Evolutionary conservation across 2,888 invertebrate genomes (phyloP), one percentile per base, ranked within the genome.

Genomic region (Mythimna loreyi): DNA sequence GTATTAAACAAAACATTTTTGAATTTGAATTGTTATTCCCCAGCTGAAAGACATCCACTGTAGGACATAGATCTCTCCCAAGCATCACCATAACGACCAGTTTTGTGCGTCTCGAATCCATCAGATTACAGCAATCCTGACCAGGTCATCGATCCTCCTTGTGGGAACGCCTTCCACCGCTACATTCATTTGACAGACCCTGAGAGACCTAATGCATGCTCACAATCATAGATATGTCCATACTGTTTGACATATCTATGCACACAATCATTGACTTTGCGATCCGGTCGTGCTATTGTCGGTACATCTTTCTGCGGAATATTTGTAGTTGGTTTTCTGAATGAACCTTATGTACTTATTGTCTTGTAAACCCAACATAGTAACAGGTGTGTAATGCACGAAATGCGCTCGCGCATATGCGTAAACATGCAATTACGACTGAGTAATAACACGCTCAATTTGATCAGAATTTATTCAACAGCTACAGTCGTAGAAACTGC

Each of bases 371-470:
- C n/a, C 13, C 9, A 23, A 33, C 53, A n/a, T 28, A 55, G 56
- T 47, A 79, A 74, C 77, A 74, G 74, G 76, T 81, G 68, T 65
- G 67, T 66, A 73, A 76, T 52, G 25, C 65, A 72, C 64, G 68
- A 75, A 81, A 81, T 73, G 72, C 70, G 74, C 71, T 53, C 50
- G 74, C 70, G 56, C 55, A 53, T 61, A 71, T 80, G 78, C 83
- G 80, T 83, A 78, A 78, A 82, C 72, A 71, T 62, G 80, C 78
- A 81, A 84, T 82, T 75, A 81, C 53, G 63, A 72, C 52, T 71
- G 59, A 71, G 75, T 73, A 84, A 86, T 84, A 81, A 76, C 83
- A 85, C 83, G 84, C 84, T 84, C 82, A 81, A 85, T 86, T 85
- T 84, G 78, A 83, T 75, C 66, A 73, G 72, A 73, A 78, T 82